Conservation (phyloP, 2,888 invertebrate species). For the Hypomecis punctinalis region DNA sequence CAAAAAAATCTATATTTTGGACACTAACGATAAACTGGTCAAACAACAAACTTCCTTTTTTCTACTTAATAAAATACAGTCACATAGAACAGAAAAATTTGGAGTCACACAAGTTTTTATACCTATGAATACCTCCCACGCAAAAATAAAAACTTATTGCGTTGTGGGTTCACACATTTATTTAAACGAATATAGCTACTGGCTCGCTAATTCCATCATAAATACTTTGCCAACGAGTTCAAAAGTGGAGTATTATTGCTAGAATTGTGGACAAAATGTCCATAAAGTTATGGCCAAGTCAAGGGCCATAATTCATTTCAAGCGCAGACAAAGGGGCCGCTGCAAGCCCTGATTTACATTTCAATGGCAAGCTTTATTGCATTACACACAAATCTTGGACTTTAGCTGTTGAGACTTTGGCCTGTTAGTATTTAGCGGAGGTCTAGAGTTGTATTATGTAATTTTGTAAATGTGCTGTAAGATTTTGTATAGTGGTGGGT, state of each 20-base stretch:
- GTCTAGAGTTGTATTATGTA: not conserved
- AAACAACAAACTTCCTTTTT: no score
- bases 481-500: not conserved
- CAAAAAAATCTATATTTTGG: no score
- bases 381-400: constrained; percentile 62
- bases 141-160: no score
- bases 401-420: constrained; percentile 29
- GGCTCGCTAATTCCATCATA: not conserved
- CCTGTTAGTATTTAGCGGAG: constrained; percentile 31
- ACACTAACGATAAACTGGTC: no score
- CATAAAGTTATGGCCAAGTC: constrained; percentile 31
- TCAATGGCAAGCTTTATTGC: constrained; percentile 60
- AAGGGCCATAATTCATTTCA: constrained; percentile 53
- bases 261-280: constrained; percentile 25
- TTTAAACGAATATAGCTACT: not conserved
- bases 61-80: no score
- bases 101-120: no score
- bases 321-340: constrained; percentile 52
- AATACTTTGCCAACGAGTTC: constrained; percentile 13
- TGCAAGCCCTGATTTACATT: constrained; percentile 59
- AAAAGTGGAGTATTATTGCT: constrained; percentile 26
- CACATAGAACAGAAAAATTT: no score
- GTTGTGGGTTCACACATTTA: not conserved
- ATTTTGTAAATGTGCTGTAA: not conserved
- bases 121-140: no score